A percentile compares a stretch with the other conserved stretches of the same genome.
Conservation (phyloP, 2,113 vertebrate species). For the Macaca mulatta region DNA sequence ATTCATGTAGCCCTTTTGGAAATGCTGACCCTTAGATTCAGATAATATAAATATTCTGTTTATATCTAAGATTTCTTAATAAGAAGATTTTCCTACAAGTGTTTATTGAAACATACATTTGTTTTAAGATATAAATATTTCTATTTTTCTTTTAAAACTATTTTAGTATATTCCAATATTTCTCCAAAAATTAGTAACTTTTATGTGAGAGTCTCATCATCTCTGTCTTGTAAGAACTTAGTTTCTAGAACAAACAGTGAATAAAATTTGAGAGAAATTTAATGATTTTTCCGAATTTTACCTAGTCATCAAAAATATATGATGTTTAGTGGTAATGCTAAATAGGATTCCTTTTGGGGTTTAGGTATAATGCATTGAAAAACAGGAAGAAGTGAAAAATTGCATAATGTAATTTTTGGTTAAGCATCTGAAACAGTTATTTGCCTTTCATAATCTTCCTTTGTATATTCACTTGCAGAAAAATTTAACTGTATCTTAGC, state of each 20-base stretch:
- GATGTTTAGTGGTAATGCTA: not conserved
- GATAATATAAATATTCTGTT: not conserved
- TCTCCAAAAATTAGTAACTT: not conserved
- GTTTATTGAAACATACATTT: not conserved
- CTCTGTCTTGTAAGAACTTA: not conserved
- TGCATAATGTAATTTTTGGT: not conserved
- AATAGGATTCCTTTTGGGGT: not conserved
- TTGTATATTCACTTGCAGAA: not conserved
- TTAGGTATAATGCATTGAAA: not conserved
- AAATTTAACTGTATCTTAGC: not conserved
- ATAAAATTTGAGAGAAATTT: not conserved
- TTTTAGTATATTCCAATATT: not conserved
- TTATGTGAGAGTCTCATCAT: not conserved
- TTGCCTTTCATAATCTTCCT: not conserved
- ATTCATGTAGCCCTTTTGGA: not conserved
- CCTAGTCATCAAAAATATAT: not conserved
- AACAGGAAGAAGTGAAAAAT: not conserved
- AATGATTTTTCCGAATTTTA: not conserved
- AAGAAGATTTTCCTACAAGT: not conserved
- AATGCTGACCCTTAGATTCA: not conserved
- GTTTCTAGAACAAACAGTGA: not conserved
- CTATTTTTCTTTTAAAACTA: not conserved
- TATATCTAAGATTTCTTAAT: not conserved
- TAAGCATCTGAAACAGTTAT: not conserved
- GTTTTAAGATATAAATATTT: not conserved